Evolutionary conservation across 2,113 vertebrate genomes (phyloP).

Genomic region (Eupsittula cactorum): DNA sequence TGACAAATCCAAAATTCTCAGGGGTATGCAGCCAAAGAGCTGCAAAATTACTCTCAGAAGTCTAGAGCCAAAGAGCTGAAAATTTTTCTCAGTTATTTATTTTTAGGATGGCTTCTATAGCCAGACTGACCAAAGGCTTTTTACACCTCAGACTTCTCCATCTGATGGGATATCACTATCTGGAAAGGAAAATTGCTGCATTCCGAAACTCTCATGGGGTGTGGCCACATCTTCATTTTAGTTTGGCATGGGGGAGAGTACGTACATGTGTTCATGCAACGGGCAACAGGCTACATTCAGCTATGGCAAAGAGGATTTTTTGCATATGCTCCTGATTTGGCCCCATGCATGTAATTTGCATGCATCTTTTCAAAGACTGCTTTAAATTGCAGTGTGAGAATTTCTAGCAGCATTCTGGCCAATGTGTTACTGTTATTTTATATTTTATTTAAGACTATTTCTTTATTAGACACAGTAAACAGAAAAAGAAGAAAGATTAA

Average conservation of each 20-base stretch:
- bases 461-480: not conserved
- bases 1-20: not conserved
- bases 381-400: not conserved
- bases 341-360: not conserved
- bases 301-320: not conserved
- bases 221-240: not conserved
- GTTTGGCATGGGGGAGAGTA: not conserved
- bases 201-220: not conserved
- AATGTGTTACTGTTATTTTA: not conserved
- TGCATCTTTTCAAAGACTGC: not conserved
- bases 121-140: not conserved
- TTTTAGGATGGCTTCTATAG: not conserved
- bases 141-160: not conserved
- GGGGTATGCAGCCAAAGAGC: not conserved
- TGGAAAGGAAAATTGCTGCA: not conserved
- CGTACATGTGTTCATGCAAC: not conserved
- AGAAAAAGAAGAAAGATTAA: not conserved
- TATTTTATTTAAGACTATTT: not conserved
- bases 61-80: not conserved
- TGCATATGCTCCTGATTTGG: not conserved
- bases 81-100: not conserved
- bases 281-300: not conserved
- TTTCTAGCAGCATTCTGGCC: not conserved
- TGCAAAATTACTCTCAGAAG: not conserved
- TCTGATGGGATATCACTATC: not conserved